phyloP scores from a whole-genome alignment of 2,113 vertebrate species.

The Chauna torquata region DNA sequence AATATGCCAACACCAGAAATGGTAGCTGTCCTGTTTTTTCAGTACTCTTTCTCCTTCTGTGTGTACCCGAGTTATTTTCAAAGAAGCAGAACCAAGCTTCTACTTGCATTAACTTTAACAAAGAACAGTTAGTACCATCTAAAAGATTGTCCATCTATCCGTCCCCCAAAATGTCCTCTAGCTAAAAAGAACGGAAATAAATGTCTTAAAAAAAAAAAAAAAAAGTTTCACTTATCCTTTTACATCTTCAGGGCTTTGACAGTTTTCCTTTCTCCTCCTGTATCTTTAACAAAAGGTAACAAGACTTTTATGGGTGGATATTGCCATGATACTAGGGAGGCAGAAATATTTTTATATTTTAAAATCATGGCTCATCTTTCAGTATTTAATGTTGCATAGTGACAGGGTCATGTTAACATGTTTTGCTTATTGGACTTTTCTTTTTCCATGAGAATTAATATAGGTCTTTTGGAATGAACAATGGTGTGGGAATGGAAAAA shows the following conservation, averaged over 20 bases:
- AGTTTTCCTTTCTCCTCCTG: accelerated
- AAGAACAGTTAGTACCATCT: not conserved
- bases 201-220: not conserved
- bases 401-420: not conserved
- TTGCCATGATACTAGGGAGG: not conserved
- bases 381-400: not conserved
- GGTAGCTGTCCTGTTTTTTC: not conserved
- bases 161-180: not conserved
- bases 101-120: not conserved
- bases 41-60: not conserved
- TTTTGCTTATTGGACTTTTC: not conserved
- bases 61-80: not conserved
- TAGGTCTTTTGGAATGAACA: not conserved
- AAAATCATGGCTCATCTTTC: not conserved
- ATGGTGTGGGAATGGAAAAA: not conserved
- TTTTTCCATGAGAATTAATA: not conserved
- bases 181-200: not conserved
- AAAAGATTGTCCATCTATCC: not conserved
- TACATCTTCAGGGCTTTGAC: not conserved
- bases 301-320: not conserved
- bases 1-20: not conserved
- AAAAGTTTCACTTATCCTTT: not conserved
- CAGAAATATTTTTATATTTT: not conserved
- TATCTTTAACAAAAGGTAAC: not conserved
- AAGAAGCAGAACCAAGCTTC: not conserved